Conservation (phyloP, 2,797 vertebrate genomes). For the Pangasius mekongensis region DNA sequence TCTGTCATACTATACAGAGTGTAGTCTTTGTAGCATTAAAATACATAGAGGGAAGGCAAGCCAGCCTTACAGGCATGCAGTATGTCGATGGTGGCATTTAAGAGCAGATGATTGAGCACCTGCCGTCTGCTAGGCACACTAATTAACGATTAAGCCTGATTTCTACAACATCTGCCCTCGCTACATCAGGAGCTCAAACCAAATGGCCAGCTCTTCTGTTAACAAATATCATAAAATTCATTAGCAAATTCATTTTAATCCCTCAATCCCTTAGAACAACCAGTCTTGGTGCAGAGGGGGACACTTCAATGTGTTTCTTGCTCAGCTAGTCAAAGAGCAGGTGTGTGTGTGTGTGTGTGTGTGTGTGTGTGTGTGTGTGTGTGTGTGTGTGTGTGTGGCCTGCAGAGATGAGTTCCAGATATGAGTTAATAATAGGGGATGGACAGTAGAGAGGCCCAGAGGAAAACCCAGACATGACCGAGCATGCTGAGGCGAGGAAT, state of each 20-base stretch:
- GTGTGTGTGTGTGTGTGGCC: constrained; percentile 17
- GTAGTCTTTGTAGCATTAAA: not conserved
- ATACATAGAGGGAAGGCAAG: not conserved
- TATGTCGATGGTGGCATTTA: not conserved
- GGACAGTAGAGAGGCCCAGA: constrained; percentile 57
- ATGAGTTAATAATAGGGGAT: constrained; percentile 65
- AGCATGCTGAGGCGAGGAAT: not conserved
- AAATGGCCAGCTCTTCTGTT: constrained; percentile 36
- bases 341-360: constrained; percentile 24
- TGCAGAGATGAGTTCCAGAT: constrained; percentile 61
- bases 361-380: constrained; percentile 11
- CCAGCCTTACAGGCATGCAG: not conserved
- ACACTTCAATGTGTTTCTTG: constrained; percentile 64
- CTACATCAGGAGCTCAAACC: constrained; percentile 15
- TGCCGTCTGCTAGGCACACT: constrained; percentile 16
- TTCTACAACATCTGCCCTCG: constrained; percentile 37
- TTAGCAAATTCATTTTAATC: constrained; percentile 50
- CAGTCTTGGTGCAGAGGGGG: not conserved
- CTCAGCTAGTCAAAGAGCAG: constrained; percentile 61
- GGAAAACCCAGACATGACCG: constrained; percentile 51
- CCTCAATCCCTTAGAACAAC: constrained; percentile 34
- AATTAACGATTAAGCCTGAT: constrained; percentile 43
- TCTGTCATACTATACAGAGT: not conserved
- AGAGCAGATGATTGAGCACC: constrained; percentile 14
- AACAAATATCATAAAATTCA: constrained; percentile 43